A percentile compares a stretch with the other conserved stretches of the same genome.
phyloP scores from a whole-genome alignment of 2,888 invertebrate species.

The Xanthia icteritia region DNA sequence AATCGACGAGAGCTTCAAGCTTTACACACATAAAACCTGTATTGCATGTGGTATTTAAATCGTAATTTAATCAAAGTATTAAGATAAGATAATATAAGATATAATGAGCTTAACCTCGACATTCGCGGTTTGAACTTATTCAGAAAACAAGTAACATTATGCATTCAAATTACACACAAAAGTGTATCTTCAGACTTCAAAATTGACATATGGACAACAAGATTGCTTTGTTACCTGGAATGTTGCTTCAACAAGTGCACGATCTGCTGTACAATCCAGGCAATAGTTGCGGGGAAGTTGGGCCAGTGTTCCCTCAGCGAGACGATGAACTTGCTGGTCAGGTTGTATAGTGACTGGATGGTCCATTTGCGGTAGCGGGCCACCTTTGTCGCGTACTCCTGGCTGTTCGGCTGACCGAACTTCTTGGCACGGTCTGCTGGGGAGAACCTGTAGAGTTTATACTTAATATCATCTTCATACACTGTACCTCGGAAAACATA shows the following conservation, averaged over 20 bases:
- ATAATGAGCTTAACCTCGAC: too few relatives aligned
- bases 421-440: constrained; percentile 91
- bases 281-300: constrained; percentile 96
- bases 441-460: constrained; percentile 76
- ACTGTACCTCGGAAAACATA: not conserved
- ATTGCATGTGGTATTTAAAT: too few relatives aligned
- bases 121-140: too few relatives aligned
- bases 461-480: not conserved
- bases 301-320: constrained; percentile 96
- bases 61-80: too few relatives aligned
- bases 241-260: constrained; percentile 90
- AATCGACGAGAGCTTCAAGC: too few relatives aligned
- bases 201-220: too few relatives aligned
- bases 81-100: too few relatives aligned
- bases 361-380: constrained; percentile 95
- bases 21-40: too few relatives aligned
- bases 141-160: too few relatives aligned
- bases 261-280: constrained; percentile 97
- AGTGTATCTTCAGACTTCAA: too few relatives aligned
- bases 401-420: constrained; percentile 94
- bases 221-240: constrained; percentile 75
- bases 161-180: too few relatives aligned
- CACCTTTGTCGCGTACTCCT: constrained; percentile 93
- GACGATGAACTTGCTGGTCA: constrained; percentile 95
- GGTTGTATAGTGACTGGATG: constrained; percentile 94